Evolutionary conservation across 2,888 invertebrate species (phyloP), one percentile per base, ranked within the genome.

Genomic region (Dicranocentrus wangi): DNA sequence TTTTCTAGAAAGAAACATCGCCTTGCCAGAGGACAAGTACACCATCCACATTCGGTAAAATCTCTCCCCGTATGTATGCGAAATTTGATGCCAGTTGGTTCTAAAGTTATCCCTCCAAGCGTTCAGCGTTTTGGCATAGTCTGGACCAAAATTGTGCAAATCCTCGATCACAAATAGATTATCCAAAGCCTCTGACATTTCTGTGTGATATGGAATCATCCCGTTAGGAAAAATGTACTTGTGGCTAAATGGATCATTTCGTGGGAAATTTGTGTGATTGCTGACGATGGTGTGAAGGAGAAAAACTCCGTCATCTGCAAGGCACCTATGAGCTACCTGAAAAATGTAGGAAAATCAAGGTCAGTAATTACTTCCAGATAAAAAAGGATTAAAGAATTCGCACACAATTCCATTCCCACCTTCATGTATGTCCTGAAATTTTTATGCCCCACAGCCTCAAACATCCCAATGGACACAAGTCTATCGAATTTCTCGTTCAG

Each of bases 371-470:
- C 8, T 72, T 42, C 13, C 39, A 10, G 19, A 63, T 43, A n/a
- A n/a, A n/a, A n/a, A n/a, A n/a, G n/a, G n/a, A n/a, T n/a, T n/a
- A n/a, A n/a, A n/a, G n/a, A n/a, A n/a, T n/a, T n/a, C n/a, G n/a
- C n/a, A n/a, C n/a, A n/a, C n/a, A n/a, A n/a, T n/a, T n/a, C n/a
- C n/a, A n/a, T n/a, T n/a, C n/a, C 47, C 3, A 79, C 79, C 51
- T 79, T 66, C 58, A 79, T 72, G 32, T 76, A 70, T 21, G 15
- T 60, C 1, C 71, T 43, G 32, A 84, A 81, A 60, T 85, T 85
- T 1, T 66, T 42, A 8, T 39, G 28, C 0, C 85, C 85, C 1
- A 85, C 82, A 47, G 84, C 84, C 27, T 85, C 84, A 58, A 84
- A 61, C 81, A 81, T 81, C 0, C 81, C 81, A 3, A 81, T 76